Base-by-base conservation (phyloP, 2,888 invertebrate genomes). In the Lochmaea crataegi region DNA sequence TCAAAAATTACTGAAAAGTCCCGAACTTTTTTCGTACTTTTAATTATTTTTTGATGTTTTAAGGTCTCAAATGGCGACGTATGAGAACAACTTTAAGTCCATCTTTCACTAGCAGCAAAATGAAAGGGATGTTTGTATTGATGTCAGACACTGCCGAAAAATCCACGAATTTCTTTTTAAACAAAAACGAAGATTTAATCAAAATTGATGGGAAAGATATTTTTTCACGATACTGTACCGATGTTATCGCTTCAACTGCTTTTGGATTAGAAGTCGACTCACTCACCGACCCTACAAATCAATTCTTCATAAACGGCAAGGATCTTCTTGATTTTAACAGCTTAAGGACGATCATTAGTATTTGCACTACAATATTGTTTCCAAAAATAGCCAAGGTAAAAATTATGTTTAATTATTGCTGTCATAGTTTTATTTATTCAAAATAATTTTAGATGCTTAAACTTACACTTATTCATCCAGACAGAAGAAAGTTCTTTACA, bases 221-320 rank as follows among this genome's bases (percentile, higher is more conserved):
- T 1, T 86, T 86, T 53, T 67, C 64, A 3, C 22, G 71, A 38
- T 71, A 56, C 38, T 57, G 88, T 0, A 89, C 88, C 72, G 90
- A 90, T 78, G 88, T 90, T 1, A 90, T 90, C 66, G 90, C 89
- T 0, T 86, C 88, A 0, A 86, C 76, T 16, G 76, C 78, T 18
- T 79, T 79, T 73, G 79, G 79, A 10, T 71, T 79, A 10, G 72
- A 78, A 76, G 88, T 90, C 2, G 87, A 91, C 79, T 91, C 91
- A 0, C 85, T 89, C 26, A 82, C 83, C 6, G 86, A 91, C 0
- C 85, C 83, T 5, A 80, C 89, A 1, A 90, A 91, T 76, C 82
- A 88, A 42, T 91, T 92, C 80, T 91, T 88, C 76, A 65, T 80
- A 26, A 88, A 87, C 85, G 90, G 90, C 18, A 88, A 88, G 74